Evolutionary conservation across 2,888 invertebrate species (phyloP).

Genomic region (Holacanthella duospinosa): DNA sequence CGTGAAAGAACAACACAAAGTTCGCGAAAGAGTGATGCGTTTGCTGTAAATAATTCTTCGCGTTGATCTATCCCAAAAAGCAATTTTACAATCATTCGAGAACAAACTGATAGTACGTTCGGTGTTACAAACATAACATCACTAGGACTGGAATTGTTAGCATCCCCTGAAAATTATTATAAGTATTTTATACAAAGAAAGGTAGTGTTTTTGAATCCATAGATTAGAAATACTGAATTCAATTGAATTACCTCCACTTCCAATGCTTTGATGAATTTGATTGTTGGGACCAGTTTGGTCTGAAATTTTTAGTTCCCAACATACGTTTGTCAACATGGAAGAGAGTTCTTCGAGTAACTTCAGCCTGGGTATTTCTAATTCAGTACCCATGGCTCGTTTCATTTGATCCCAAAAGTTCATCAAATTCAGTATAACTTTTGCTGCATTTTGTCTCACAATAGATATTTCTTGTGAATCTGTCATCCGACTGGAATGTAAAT

Average conservation of each 20-base stretch:
- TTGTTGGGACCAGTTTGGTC: no score
- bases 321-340: neutral
- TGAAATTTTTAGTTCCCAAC: neutral
- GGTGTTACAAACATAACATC: neutral
- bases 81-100: neutral
- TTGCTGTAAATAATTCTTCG: neutral
- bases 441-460: conserved; percentile 22
- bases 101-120: neutral
- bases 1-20: neutral
- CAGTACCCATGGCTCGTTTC: neutral
- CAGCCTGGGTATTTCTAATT: neutral
- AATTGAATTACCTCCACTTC: no score
- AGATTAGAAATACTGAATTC: no score
- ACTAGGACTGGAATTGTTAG: neutral
- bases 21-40: neutral
- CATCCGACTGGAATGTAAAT: conserved; percentile 13
- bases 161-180: neutral
- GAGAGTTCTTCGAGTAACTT: neutral
- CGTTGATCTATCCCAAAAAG: neutral
- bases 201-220: no score
- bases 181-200: no score
- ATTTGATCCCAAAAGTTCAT: conserved; percentile 18
- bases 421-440: conserved; percentile 17
- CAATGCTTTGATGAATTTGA: no score
- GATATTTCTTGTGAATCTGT: conserved; percentile 18